Base-by-base conservation (phyloP, 2,113 vertebrate species). In the Scomber japonicus region DNA sequence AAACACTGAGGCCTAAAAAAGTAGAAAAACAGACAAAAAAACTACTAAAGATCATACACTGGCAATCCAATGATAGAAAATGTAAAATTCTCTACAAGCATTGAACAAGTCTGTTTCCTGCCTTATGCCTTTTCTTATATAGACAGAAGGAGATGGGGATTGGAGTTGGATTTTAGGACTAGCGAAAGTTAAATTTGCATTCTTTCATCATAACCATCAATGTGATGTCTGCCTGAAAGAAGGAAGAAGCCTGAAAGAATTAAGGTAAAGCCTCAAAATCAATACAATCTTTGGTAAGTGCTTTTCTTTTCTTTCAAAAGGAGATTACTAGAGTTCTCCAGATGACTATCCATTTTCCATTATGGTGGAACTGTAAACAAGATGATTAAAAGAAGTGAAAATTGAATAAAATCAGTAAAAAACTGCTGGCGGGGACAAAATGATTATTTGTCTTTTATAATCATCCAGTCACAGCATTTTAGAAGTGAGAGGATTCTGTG, bases 311-410 rank as follows among this genome's bases (percentile, higher is more conserved):
- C 56, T 75, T 64, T 67, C 7, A 73, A 50, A 27, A 51, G 24
- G 6, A 69, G 67, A 89, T 75, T 69, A 80, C n/a, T 40, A 30
- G 24, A 56, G 27, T 73, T 73, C 54, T 81, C 17, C 9, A 56
- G 66, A 63, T 75, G 57, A 80, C 78, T 60, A 66, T 80, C 56
- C 24, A 53, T 65, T 78, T 84, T 75, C 51, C 19, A 86, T 79
- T 81, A 80, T 14, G 5, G 7, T 30, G 24, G 49, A 78, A 75
- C 8, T 35, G 62, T 82, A 73, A 88, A 88, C 82, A 85, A 63
- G 55, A 27, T 67, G 54, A 84, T 84, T 74, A 81, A 72, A 83
- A 67, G 4, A 45, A 65, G 31, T 11, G 11, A 80, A 69, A 78
- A 75, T 31, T 31, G 15, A 88, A 86, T 48, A n/a, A 45, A 86